Evolutionary conservation across 2,888 invertebrate genomes (phyloP).

Genomic region (Sylvicola cinctus): DNA sequence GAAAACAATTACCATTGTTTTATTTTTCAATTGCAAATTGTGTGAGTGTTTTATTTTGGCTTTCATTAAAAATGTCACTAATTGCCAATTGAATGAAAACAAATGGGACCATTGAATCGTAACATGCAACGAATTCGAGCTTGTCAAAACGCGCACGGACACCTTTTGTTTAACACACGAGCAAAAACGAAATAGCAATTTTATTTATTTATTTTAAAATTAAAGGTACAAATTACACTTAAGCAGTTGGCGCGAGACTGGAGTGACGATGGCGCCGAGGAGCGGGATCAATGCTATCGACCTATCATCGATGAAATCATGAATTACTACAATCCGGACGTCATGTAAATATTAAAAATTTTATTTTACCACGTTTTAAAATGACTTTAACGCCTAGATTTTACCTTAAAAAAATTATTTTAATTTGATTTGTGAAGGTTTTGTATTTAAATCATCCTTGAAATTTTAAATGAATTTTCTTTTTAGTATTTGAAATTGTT

Average conservation of each 20-base stretch:
- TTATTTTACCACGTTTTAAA: not conserved
- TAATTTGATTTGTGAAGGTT: too few species aligned
- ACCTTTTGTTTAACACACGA: constrained; percentile 9
- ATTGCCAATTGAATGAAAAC: too few species aligned
- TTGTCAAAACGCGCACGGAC: constrained; percentile 37
- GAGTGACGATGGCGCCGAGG: constrained; percentile 65
- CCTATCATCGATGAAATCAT: constrained; percentile 76
- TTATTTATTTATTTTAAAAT: constrained; percentile 17
- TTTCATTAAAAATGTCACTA: too few species aligned
- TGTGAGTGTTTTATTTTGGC: too few species aligned
- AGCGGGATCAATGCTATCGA: constrained; percentile 69
- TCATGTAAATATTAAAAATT: constrained; percentile 33
- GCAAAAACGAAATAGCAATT: not conserved
- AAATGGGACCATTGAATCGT: not conserved
- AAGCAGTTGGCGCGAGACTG: constrained; percentile 96
- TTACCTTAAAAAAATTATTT: too few species aligned
- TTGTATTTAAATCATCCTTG: too few species aligned
- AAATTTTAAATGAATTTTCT: too few species aligned
- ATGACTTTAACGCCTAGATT: too few species aligned
- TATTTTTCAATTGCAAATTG: too few species aligned
- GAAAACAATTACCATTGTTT: too few species aligned
- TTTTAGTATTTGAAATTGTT: too few species aligned
- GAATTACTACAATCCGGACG: constrained; percentile 42
- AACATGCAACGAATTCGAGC: constrained; percentile 7
- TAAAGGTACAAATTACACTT: constrained; percentile 74